Evolutionary conservation across 2,888 invertebrate genomes (phyloP).

Genomic region (Yponomeuta sedellus): DNA sequence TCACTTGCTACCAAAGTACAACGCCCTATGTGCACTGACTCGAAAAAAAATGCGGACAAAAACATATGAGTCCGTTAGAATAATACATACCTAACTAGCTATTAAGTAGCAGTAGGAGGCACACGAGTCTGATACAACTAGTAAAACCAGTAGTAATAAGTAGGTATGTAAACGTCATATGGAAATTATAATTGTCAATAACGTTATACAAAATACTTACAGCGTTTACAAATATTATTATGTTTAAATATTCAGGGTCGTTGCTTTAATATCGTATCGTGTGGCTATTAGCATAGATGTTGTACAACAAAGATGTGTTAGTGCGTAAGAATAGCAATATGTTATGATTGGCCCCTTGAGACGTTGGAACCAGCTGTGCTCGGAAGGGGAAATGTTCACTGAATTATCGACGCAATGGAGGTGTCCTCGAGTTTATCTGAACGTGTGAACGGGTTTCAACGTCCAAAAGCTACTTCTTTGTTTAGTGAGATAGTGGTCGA

Average conservation of each 20-base stretch:
- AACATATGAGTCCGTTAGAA: conserved; percentile 5
- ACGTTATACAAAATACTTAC: conserved; percentile 1
- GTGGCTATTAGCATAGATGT: background rate
- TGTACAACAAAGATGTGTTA: background rate
- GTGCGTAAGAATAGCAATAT: background rate
- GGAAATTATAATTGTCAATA: background rate
- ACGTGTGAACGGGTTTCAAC: background rate
- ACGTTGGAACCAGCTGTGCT: background rate
- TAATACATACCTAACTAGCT: background rate
- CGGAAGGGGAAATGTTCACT: background rate
- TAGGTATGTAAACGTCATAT: background rate
- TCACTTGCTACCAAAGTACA: background rate
- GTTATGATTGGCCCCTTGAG: background rate
- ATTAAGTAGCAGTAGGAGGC: background rate
- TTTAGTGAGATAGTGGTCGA: background rate
- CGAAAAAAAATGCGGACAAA: conserved; percentile 9
- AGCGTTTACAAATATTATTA: background rate
- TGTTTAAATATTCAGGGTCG: conserved; percentile 8
- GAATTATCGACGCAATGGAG: background rate
- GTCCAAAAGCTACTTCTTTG: background rate
- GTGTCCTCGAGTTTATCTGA: background rate
- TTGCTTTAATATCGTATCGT: background rate
- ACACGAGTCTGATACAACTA: background rate
- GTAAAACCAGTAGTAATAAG: conserved; percentile 4
- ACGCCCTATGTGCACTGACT: conserved; percentile 9